These are phyloP conservation scores for Austrofundulus limnaeus DNA, from an alignment of 2,113 vertebrate genomes.

Conservation along the genomic window DNA sequence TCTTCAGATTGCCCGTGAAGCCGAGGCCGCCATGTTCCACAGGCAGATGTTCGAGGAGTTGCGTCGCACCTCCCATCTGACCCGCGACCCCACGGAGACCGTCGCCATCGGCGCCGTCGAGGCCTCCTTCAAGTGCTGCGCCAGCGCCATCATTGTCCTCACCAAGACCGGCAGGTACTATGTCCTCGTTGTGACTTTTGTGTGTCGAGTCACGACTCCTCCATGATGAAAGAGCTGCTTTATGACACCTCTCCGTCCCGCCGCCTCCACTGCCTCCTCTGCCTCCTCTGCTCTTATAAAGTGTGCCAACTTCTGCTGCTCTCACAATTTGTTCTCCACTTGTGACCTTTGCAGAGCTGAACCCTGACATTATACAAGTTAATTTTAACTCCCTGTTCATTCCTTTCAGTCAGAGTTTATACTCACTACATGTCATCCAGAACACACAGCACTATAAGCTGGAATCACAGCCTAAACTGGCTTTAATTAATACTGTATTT, in stretches of 20 bases:
- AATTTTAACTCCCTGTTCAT: constrained; percentile 77
- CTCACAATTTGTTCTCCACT: constrained; percentile 44
- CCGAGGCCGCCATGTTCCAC: constrained; percentile 97
- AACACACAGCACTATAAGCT: constrained; percentile 29
- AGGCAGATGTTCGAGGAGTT: constrained; percentile 97
- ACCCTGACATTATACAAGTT: constrained; percentile 80
- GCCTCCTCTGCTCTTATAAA: constrained; percentile 23
- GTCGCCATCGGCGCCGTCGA: constrained; percentile 93
- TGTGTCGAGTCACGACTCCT: constrained; percentile 21
- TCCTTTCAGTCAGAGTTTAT: constrained; percentile 41
- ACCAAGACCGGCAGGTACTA: constrained; percentile 98
- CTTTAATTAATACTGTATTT: constrained; percentile 1
- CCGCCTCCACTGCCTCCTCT: constrained; percentile 14
- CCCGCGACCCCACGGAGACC: constrained; percentile 93
- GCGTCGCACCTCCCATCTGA: constrained; percentile 90
- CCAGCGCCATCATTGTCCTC: constrained; percentile 95
- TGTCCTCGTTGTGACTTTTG: not conserved
- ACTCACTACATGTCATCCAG: constrained; percentile 39
- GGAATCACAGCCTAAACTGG: not conserved
- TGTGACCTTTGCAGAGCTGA: constrained; percentile 76
- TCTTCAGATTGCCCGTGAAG: constrained; percentile 93
- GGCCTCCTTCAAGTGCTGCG: constrained; percentile 98
- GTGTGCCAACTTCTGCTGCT: constrained; percentile 46
- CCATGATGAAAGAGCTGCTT: constrained; percentile 28
- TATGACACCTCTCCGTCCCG: constrained; percentile 14